Evolutionary conservation across 2,797 vertebrate species (phyloP).

Genomic region (Poecilia gillii): DNA sequence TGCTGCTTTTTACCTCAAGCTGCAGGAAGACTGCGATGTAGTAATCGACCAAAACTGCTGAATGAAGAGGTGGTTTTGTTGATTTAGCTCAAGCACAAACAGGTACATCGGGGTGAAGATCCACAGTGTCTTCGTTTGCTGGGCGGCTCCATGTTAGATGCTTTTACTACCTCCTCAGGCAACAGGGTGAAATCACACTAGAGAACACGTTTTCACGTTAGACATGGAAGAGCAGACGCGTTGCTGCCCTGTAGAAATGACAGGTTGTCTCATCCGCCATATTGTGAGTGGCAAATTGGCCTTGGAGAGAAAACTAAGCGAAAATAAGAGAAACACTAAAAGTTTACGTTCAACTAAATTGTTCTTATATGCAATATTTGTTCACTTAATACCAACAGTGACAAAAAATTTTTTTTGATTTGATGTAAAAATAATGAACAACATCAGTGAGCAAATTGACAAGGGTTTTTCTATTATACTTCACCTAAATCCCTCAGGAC

Average conservation of each 20-base stretch:
- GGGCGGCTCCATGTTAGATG: slow-evolving; percentile 40
- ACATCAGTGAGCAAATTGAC: neutral
- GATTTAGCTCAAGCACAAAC: slow-evolving; percentile 71
- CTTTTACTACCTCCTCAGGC: slow-evolving; percentile 76
- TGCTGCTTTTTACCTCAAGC: slow-evolving; percentile 75
- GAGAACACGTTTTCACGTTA: neutral
- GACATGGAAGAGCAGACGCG: neutral
- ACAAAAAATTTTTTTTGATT: neutral
- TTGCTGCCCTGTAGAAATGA: neutral
- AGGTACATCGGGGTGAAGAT: slow-evolving; percentile 58
- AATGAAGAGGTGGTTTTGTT: slow-evolving; percentile 38
- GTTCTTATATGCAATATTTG: neutral
- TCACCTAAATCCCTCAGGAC: neutral
- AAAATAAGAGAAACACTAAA: neutral
- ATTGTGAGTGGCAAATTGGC: neutral
- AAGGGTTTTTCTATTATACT: neutral
- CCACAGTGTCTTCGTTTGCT: slow-evolving; percentile 20
- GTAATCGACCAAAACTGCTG: slow-evolving; percentile 60
- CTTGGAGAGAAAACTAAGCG: neutral
- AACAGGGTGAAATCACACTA: slow-evolving; percentile 48
- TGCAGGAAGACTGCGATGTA: slow-evolving; percentile 53
- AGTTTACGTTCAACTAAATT: neutral
- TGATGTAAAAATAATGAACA: neutral
- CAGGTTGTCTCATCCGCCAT: neutral
- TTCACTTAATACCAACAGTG: neutral